Conservation (phyloP, 1,140 invertebrate genomes). For the Sogatella furcifera region DNA sequence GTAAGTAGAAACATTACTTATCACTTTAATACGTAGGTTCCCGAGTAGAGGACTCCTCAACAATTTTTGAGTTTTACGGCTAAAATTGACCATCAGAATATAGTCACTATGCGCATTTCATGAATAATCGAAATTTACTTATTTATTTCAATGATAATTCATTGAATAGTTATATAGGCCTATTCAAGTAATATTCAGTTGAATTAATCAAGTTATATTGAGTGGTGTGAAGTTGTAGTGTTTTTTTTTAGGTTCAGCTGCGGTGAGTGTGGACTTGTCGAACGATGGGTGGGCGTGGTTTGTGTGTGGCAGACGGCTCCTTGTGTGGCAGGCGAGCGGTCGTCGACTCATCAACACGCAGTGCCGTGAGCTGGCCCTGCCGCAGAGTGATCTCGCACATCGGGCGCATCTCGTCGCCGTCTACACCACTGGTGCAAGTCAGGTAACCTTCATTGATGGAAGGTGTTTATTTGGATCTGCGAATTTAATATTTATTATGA, state of each 20-base stretch:
- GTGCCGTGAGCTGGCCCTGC: constrained; percentile 74
- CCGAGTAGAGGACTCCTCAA: too few relatives aligned
- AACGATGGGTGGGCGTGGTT: constrained; percentile 72
- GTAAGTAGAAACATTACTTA: constrained; percentile 38
- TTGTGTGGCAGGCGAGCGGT: constrained; percentile 65
- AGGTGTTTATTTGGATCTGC: too few relatives aligned
- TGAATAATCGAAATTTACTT: too few relatives aligned
- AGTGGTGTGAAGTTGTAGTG: not conserved
- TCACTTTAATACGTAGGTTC: not conserved
- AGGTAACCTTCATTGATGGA: too few relatives aligned
- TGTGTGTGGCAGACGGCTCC: constrained; percentile 69
- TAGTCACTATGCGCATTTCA: too few relatives aligned
- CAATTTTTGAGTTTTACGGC: too few relatives aligned
- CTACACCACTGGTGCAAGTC: constrained; percentile 53
- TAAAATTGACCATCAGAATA: too few relatives aligned
- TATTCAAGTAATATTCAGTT: too few relatives aligned
- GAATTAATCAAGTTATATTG: too few relatives aligned
- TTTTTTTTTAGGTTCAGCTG: constrained; percentile 18
- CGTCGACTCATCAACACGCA: constrained; percentile 35
- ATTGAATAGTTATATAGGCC: too few relatives aligned
- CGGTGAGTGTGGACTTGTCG: constrained; percentile 50
- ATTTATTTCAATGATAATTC: too few relatives aligned
- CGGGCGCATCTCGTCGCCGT: constrained; percentile 79
- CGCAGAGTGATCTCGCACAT: constrained; percentile 84
- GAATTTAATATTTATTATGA: too few relatives aligned